These are phyloP conservation scores for Siphonodentalium dalli DNA, from an alignment of 2,888 invertebrate species.

Conservation along the genomic window DNA sequence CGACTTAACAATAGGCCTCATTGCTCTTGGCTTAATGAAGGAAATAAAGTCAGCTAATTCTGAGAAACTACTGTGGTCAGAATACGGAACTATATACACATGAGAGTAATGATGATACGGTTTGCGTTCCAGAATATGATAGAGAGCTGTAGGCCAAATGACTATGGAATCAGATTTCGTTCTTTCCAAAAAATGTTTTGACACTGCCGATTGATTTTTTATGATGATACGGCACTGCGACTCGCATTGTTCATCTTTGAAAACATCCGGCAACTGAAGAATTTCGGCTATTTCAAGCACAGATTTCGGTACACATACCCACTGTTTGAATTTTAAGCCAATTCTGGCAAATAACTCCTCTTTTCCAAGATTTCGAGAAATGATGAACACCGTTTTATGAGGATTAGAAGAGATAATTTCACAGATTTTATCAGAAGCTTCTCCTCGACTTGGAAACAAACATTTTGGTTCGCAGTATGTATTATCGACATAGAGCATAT, in stretches of 20 bases:
- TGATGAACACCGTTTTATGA: conserved; percentile 53
- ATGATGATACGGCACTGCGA: conserved; percentile 49
- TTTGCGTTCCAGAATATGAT: conserved; percentile 40
- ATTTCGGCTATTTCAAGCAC: conserved; percentile 39
- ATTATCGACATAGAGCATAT: conserved; percentile 65
- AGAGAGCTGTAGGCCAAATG: conserved; percentile 61
- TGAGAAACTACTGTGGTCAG: conserved; percentile 64
- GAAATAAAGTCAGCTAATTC: conserved; percentile 63
- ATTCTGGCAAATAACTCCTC: conserved; percentile 60
- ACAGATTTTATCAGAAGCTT: conserved; percentile 48
- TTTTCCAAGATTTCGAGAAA: conserved; percentile 62
- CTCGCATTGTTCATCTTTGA: conserved; percentile 34
- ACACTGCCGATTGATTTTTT: conserved; percentile 46
- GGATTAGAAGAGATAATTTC: conserved; percentile 53
- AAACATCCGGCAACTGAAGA: conserved; percentile 49
- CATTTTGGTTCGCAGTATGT: conserved; percentile 63
- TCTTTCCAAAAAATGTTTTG: conserved; percentile 32
- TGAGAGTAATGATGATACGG: conserved; percentile 46
- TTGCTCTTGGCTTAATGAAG: conserved; percentile 49
- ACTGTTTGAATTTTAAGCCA: conserved; percentile 49
- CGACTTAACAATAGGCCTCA: conserved; percentile 60
- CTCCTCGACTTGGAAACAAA: conserved; percentile 55
- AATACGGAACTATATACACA: conserved; percentile 63
- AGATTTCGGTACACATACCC: conserved; percentile 53
- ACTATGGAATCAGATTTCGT: conserved; percentile 44